These are phyloP conservation scores for Epinotia demarniana DNA, from an alignment of 2,888 invertebrate species.

Conservation along the genomic window DNA sequence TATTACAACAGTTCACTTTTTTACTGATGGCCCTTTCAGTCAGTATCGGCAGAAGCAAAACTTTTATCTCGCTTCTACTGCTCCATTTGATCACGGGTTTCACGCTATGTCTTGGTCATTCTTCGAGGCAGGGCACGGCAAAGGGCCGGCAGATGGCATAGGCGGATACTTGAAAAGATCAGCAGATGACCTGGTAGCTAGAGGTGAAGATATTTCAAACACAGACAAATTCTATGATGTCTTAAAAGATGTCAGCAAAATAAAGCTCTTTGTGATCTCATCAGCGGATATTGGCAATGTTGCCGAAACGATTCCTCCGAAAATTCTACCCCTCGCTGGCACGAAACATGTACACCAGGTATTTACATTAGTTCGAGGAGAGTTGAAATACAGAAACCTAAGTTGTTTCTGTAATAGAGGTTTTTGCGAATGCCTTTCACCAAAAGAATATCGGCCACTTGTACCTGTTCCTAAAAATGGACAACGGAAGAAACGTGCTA, in stretches of 20 bases:
- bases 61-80: constrained; percentile 22
- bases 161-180: constrained; percentile 30
- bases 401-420: too few species aligned
- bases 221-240: constrained; percentile 29
- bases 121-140: constrained; percentile 20
- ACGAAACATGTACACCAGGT: too few species aligned
- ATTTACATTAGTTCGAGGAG: not conserved
- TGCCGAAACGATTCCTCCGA: constrained; percentile 7
- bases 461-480: too few species aligned
- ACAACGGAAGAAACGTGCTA: too few species aligned
- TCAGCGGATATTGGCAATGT: constrained; percentile 2
- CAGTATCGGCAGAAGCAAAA: constrained; percentile 44
- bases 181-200: constrained; percentile 30
- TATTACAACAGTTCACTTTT: too few species aligned
- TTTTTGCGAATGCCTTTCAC: too few species aligned
- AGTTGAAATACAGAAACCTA: constrained; percentile 6
- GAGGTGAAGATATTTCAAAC: too few species aligned
- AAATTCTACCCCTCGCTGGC: too few species aligned
- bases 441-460: too few species aligned
- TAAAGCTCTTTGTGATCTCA: constrained; percentile 26
- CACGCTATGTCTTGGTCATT: constrained; percentile 1
- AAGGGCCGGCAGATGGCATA: constrained; percentile 21
- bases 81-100: constrained; percentile 35
- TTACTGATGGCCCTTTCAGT: constrained; percentile 32
- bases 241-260: constrained; percentile 27